phyloP scores from a whole-genome alignment of 64 coral and sea anemone species.

The Montipora sp. region DNA sequence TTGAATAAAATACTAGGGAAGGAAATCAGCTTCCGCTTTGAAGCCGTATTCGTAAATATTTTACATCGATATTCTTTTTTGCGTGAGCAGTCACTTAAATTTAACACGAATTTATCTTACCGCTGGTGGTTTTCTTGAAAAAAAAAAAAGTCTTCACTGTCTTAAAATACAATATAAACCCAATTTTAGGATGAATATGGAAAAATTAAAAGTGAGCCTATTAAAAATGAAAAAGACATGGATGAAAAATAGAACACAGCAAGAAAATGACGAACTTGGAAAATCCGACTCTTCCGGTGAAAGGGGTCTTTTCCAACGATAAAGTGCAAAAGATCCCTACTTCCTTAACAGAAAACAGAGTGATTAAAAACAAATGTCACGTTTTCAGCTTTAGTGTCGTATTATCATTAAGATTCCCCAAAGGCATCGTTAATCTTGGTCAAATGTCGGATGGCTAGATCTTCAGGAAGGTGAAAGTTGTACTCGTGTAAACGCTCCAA shows the following conservation, averaged over 20 bases:
- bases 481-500: conserved; percentile 78
- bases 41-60: background rate
- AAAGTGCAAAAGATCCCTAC: too few species aligned
- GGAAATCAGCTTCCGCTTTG: background rate
- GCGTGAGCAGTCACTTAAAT: background rate
- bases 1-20: background rate
- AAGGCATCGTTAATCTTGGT: conserved; percentile 97
- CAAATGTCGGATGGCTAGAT: conserved; percentile 94
- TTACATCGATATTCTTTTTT: background rate
- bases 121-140: background rate
- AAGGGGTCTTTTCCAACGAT: too few species aligned
- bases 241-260: too few species aligned
- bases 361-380: background rate
- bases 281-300: too few species aligned
- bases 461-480: conserved; percentile 92
- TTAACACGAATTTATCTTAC: background rate
- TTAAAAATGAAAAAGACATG: too few species aligned
- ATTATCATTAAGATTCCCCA: conserved; percentile 72
- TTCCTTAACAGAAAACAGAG: too few species aligned
- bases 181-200: background rate
- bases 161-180: background rate
- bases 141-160: background rate
- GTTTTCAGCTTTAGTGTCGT: background rate
- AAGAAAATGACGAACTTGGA: too few species aligned
- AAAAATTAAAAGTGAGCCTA: background rate